A percentile compares a stretch with the other conserved stretches of the same genome.
phyloP scores from a whole-genome alignment of 2,797 vertebrate genomes.

The Coccyzus lansbergi region DNA sequence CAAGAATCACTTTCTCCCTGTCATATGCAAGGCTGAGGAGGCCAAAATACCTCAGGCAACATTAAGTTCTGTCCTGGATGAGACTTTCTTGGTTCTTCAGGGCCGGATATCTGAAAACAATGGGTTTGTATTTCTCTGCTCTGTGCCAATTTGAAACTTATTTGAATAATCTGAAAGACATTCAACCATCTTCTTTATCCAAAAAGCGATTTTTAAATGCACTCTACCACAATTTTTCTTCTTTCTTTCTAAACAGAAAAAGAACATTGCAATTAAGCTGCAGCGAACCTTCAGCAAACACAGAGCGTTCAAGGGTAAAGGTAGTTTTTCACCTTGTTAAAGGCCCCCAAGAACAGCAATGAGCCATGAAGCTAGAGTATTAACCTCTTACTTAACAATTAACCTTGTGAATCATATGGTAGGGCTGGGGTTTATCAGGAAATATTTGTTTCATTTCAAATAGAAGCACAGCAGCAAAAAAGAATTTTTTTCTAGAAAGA shows the following conservation, averaged over 20 bases:
- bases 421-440: not conserved
- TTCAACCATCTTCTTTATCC: not conserved
- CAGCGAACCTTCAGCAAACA: not conserved
- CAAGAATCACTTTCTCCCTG: not conserved
- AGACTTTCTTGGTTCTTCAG: not conserved
- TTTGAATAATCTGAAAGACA: not conserved
- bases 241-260: not conserved
- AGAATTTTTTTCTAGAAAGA: not conserved
- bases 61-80: not conserved
- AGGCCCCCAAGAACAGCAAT: not conserved
- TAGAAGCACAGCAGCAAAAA: not conserved
- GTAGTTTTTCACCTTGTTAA: not conserved
- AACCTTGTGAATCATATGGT: not conserved
- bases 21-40: not conserved
- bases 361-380: constrained; percentile 15
- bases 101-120: not conserved
- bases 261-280: not conserved
- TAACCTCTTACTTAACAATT: constrained; percentile 38
- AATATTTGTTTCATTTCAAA: not conserved
- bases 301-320: not conserved
- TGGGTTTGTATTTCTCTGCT: not conserved
- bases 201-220: not conserved
- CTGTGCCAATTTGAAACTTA: not conserved
- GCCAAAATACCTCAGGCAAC: not conserved
- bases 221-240: not conserved